A percentile compares a stretch with the other conserved stretches of the same genome.
phyloP scores from a whole-genome alignment of 1,140 invertebrate genomes.

The Muscidifurax raptorellus region DNA sequence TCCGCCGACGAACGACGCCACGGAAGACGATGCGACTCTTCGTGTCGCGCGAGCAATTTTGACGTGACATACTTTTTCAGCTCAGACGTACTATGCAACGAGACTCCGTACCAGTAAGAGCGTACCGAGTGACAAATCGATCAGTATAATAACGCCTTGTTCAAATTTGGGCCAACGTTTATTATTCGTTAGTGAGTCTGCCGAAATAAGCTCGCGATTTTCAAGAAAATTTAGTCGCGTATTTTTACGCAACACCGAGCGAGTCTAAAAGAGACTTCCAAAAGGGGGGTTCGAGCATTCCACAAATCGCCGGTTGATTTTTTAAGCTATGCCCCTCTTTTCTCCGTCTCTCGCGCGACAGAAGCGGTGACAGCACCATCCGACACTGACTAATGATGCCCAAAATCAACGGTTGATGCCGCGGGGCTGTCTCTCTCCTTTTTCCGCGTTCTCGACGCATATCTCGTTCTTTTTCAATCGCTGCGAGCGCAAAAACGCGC shows the following conservation, averaged over 20 bases:
- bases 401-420: conserved; percentile 63
- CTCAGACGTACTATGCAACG: background rate
- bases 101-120: background rate
- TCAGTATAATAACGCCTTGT: background rate
- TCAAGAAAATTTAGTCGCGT: background rate
- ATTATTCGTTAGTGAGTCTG: background rate
- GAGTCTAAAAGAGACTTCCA: conserved; percentile 2
- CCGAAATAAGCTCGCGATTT: background rate
- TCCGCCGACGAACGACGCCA: background rate
- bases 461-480: conserved; percentile 57
- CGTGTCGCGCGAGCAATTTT: conserved; percentile 3
- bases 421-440: conserved; percentile 48
- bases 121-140: conserved; percentile 16
- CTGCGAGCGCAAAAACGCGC: conserved; percentile 12
- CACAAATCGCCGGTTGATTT: conserved; percentile 53
- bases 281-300: conserved; percentile 30
- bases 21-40: background rate
- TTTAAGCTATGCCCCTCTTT: conserved; percentile 42
- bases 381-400: conserved; percentile 67
- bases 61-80: conserved; percentile 46
- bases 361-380: conserved; percentile 62
- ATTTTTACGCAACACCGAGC: background rate
- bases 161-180: too few relatives aligned
- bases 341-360: background rate
- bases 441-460: conserved; percentile 28